Conservation (phyloP, 1,140 invertebrate genomes). For the Maniola jurtina region DNA sequence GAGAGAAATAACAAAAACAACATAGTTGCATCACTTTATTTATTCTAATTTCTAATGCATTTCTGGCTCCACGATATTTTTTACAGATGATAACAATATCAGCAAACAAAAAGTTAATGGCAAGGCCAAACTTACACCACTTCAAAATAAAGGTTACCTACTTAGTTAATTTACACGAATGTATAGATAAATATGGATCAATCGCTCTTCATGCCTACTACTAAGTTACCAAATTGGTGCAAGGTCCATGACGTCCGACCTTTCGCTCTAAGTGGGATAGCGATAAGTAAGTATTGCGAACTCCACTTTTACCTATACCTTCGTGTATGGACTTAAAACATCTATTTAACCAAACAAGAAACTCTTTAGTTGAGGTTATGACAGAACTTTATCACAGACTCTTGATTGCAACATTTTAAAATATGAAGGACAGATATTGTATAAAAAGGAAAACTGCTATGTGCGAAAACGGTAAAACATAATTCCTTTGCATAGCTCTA, state of each 20-base stretch:
- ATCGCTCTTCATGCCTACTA: too few relatives aligned
- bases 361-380: conserved; percentile 11
- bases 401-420: conserved; percentile 8
- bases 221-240: too few relatives aligned
- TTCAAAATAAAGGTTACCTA: conserved; percentile 6
- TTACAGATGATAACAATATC: conserved; percentile 28
- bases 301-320: too few relatives aligned
- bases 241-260: too few relatives aligned
- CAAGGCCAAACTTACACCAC: conserved; percentile 57
- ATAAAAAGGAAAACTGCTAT: too few relatives aligned
- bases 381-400: conserved; percentile 31
- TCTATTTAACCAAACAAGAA: conserved; percentile 18
- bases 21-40: conserved; percentile 54
- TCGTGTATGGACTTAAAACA: too few relatives aligned
- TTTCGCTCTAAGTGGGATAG: too few relatives aligned
- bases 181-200: conserved; percentile 1
- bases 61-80: conserved; percentile 49
- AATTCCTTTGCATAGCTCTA: too few relatives aligned
- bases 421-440: neutral
- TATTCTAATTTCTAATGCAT: conserved; percentile 68
- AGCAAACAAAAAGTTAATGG: conserved; percentile 60
- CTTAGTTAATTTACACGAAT: conserved; percentile 17
- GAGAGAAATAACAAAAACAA: conserved; percentile 37
- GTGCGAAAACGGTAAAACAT: too few relatives aligned
- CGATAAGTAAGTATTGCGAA: too few relatives aligned